phyloP scores from a whole-genome alignment of 2,113 vertebrate genomes.

The Myrmophylax atrothorax region DNA sequence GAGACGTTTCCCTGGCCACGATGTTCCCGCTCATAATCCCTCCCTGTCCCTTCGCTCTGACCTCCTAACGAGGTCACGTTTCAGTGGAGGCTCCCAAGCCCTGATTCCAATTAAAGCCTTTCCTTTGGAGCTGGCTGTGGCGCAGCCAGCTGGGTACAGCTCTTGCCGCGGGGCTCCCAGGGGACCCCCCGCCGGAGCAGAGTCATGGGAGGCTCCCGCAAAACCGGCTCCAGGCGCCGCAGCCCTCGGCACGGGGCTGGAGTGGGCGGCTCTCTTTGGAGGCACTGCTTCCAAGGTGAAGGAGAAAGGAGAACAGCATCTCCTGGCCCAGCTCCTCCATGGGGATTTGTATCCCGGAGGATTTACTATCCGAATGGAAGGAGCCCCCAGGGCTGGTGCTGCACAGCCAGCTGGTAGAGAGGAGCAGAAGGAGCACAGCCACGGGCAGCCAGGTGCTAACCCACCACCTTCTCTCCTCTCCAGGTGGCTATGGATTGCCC shows the following conservation, averaged over 20 bases:
- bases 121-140: background rate
- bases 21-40: background rate
- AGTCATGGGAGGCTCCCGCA: background rate
- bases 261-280: background rate
- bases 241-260: background rate
- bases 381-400: background rate
- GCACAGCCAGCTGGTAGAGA: background rate
- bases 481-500: constrained; percentile 88
- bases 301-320: background rate
- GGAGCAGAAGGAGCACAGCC: background rate
- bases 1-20: accelerated
- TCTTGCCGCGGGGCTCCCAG: background rate
- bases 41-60: accelerated
- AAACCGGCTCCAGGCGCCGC: background rate
- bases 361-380: background rate
- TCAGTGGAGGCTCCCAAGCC: background rate
- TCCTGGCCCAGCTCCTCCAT: background rate
- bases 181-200: accelerated
- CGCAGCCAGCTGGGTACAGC: background rate
- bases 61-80: background rate
- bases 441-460: background rate
- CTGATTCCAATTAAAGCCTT: constrained; percentile 40
- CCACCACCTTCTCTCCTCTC: constrained; percentile 13
- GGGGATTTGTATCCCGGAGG: background rate
- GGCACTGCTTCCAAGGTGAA: background rate